Evolutionary conservation across 2,797 vertebrate genomes (phyloP), one percentile per base, ranked within the genome.

Genomic region (Picus viridis): DNA sequence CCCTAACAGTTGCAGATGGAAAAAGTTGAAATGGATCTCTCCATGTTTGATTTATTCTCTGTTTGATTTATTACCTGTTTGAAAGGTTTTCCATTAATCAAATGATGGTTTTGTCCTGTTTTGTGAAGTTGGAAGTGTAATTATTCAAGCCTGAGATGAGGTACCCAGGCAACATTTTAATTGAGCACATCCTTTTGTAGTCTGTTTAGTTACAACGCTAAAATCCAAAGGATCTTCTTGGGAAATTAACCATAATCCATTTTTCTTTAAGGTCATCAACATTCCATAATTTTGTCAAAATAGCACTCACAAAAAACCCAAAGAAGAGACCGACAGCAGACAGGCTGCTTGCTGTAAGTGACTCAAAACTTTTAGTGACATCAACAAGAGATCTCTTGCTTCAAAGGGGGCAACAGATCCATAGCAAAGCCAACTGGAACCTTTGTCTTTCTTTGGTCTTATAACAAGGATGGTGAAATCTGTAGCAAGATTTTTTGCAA

Each of bases 251-350:
- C 15, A 15, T 24, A 43, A 88, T 51, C 5, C 4, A 9, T 89
- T 96, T 96, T 63, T 95, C 77, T 90, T 97, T 39, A 94, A 99
- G 99, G 99, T 99, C 98, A 67, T 93, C 98, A 9, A 96, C 97
- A 88, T 99, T 99, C 97, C 99, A 99, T 89, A 99, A 98, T 97
- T 99, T 99, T 98, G 98, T 99, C 88, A 99, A 99, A 98, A 97
- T 99, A 97, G 98, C 99, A 94, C 98, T 99, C 89, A 99, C 99
- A 51, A 99, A 99, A 98, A 99, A 99, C 77, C 99, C 99, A 26
- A 99, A 99, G 98, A 99, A 98, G 97, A 99, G 99, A 34, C 99
- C 99, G 6, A 99, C 99, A 13, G 99, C 99, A 47, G 99, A 99
- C 91, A 99, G 99, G 92, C 98, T 99, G 47, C 98, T 99, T 47